These are phyloP conservation scores for Muscicapa striata DNA, from an alignment of 2,797 vertebrate genomes.

Conservation along the genomic window DNA sequence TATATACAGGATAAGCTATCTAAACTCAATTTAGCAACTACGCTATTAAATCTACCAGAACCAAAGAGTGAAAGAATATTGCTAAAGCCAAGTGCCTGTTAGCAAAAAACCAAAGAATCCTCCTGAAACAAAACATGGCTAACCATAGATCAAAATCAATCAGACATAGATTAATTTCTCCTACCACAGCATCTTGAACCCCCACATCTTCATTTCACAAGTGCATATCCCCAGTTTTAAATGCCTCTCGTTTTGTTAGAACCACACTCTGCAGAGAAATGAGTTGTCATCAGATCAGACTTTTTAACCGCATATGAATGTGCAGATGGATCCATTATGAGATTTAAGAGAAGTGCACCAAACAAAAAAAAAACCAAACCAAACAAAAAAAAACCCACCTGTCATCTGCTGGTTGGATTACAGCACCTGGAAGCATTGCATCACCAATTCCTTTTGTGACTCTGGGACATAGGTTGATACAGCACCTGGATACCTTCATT, in stretches of 20 bases:
- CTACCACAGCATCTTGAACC: background rate
- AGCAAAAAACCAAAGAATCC: background rate
- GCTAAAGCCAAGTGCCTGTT: constrained; percentile 54
- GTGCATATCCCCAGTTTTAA: background rate
- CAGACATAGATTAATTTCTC: background rate
- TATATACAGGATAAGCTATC: constrained; percentile 79
- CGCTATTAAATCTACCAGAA: constrained; percentile 70
- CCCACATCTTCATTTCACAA: background rate
- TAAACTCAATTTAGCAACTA: constrained; percentile 77
- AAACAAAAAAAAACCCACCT: background rate
- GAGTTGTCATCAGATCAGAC: constrained; percentile 9
- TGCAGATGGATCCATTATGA: background rate
- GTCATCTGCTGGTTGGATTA: background rate
- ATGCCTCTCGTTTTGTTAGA: background rate
- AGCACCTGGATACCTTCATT: background rate
- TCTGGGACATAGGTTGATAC: background rate
- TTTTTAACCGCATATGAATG: background rate
- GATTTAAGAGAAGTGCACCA: background rate
- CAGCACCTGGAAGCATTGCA: background rate
- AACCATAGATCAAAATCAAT: constrained; percentile 32
- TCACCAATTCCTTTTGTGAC: background rate
- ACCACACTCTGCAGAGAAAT: background rate
- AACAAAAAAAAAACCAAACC: no score
- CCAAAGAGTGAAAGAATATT: constrained; percentile 55
- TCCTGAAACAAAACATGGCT: constrained; percentile 17